A percentile compares a stretch with the other conserved stretches of the same genome.
These are phyloP conservation scores for Dicycla oo DNA, from an alignment of 2,888 invertebrate species.

Conservation along the genomic window DNA sequence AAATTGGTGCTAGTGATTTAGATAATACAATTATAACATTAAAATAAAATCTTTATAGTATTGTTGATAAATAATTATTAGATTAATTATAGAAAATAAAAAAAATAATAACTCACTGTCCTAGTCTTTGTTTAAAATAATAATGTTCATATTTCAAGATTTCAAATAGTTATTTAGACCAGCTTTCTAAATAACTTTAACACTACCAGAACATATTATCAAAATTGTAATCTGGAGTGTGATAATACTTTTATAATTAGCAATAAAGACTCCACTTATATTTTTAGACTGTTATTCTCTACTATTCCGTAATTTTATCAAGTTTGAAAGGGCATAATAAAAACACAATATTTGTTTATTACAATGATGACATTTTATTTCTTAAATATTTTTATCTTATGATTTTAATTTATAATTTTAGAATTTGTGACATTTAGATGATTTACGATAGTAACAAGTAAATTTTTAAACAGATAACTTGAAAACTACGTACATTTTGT, in stretches of 20 bases:
- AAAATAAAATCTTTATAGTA: slow-evolving; percentile 47
- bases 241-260: slow-evolving; percentile 17
- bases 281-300: slow-evolving; percentile 9
- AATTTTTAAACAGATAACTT: slow-evolving; percentile 67
- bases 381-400: slow-evolving; percentile 67
- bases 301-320: background rate
- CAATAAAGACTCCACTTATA: slow-evolving; percentile 24
- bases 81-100: slow-evolving; percentile 29
- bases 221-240: slow-evolving; percentile 21
- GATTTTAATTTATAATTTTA: slow-evolving; percentile 67
- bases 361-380: slow-evolving; percentile 72
- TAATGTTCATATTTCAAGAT: background rate
- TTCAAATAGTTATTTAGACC: background rate
- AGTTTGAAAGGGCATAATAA: slow-evolving; percentile 22
- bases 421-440: slow-evolving; percentile 71
- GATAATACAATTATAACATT: slow-evolving; percentile 25
- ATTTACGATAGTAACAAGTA: slow-evolving; percentile 69
- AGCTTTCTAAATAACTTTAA: background rate
- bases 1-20: slow-evolving; percentile 52
- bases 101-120: slow-evolving; percentile 25
- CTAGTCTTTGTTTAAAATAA: slow-evolving; percentile 41
- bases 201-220: background rate
- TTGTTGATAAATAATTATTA: slow-evolving; percentile 51
- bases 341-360: slow-evolving; percentile 59
- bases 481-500: slow-evolving; percentile 64